phyloP scores from a whole-genome alignment of 1,140 invertebrate species.

The Ptiloglossa arizonensis region DNA sequence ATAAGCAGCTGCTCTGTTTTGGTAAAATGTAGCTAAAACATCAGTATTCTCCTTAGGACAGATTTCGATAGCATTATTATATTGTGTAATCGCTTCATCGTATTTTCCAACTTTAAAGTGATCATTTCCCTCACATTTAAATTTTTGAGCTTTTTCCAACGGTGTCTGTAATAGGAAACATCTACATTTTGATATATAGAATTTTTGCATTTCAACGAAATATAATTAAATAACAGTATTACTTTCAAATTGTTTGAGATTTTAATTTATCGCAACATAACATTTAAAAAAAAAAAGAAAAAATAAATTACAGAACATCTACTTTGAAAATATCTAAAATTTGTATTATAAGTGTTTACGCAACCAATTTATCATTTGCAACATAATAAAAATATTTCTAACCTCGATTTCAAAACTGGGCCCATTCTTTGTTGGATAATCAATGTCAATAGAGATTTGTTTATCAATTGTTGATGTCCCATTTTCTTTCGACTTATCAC shows the following conservation, averaged over 20 bases:
- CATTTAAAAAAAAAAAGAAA: not conserved
- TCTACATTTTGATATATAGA: not conserved
- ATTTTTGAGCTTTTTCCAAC: slow-evolving; percentile 87
- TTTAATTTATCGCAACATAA: not conserved
- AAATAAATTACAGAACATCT: not conserved
- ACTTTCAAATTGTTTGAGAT: not conserved
- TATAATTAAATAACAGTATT: not conserved
- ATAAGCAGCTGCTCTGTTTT: slow-evolving; percentile 97
- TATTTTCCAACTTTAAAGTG: slow-evolving; percentile 93
- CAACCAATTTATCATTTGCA: not conserved
- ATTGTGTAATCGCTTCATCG: slow-evolving; percentile 92
- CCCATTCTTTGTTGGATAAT: slow-evolving; percentile 51
- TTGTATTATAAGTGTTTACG: not conserved
- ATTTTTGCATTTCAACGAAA: not conserved
- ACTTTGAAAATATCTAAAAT: not conserved
- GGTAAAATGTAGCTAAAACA: slow-evolving; percentile 95
- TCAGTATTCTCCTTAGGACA: slow-evolving; percentile 89
- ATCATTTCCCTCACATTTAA: slow-evolving; percentile 94
- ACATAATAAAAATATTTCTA: slow-evolving; percentile 50
- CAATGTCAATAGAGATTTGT: slow-evolving; percentile 81
- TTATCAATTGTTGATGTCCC: slow-evolving; percentile 72
- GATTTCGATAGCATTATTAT: slow-evolving; percentile 93
- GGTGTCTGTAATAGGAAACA: slow-evolving; percentile 81
- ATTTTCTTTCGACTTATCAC: slow-evolving; percentile 68
- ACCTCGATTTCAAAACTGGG: slow-evolving; percentile 76